phyloP scores from a whole-genome alignment of 2,113 vertebrate species.

The Merops nubicus region DNA sequence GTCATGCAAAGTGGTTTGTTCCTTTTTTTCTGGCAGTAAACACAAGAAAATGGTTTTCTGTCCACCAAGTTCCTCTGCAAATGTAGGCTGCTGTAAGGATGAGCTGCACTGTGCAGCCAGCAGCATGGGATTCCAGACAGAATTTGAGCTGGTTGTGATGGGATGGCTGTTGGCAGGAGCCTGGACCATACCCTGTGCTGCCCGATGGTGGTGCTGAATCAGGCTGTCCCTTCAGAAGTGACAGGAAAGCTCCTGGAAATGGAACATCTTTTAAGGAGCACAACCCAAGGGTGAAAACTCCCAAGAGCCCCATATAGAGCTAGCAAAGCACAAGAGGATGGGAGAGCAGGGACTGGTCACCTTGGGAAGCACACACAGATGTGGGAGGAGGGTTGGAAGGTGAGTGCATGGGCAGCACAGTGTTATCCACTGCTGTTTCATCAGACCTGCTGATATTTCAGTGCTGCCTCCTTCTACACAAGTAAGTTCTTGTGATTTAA shows the following conservation, averaged over 20 bases:
- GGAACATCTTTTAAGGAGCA: background rate
- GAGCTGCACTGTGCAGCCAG: background rate
- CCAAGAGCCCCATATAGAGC: accelerated
- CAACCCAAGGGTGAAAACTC: background rate
- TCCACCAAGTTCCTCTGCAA: background rate
- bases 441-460: background rate
- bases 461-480: background rate
- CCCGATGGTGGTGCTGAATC: background rate
- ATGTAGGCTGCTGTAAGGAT: background rate
- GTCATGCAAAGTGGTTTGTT: background rate
- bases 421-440: background rate
- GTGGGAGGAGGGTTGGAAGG: background rate
- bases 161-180: background rate
- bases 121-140: background rate
- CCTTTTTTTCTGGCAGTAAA: background rate
- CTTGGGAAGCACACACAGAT: background rate
- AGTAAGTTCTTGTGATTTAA: background rate
- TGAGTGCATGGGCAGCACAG: background rate
- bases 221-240: background rate
- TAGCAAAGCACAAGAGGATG: background rate
- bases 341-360: background rate
- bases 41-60: background rate
- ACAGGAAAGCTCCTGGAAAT: background rate
- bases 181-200: background rate
- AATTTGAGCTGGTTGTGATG: background rate